Evolutionary conservation across 2,888 invertebrate genomes (phyloP).

Genomic region (Watsonalla cultraria): DNA sequence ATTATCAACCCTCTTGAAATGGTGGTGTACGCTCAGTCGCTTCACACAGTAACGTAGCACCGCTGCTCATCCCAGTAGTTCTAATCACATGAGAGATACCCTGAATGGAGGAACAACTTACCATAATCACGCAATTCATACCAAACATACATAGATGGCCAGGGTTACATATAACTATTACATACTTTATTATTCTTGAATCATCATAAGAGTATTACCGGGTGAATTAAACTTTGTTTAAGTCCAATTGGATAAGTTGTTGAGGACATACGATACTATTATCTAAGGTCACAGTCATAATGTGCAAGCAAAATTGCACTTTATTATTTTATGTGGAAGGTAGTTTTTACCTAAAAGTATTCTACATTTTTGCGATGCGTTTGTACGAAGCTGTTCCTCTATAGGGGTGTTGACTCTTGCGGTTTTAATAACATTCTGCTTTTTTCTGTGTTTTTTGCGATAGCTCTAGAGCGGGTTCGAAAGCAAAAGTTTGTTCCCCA

Average conservation of each 20-base stretch:
- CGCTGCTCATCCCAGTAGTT: constrained; percentile 24
- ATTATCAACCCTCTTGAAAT: constrained; percentile 78
- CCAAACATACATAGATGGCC: too few relatives aligned
- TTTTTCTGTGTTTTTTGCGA: constrained; percentile 73
- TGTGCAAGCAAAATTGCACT: too few relatives aligned
- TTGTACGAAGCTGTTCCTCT: neutral
- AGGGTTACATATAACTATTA: too few relatives aligned
- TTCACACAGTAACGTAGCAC: constrained; percentile 37
- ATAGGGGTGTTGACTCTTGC: neutral
- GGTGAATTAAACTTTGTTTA: too few relatives aligned
- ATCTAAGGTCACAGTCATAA: too few relatives aligned
- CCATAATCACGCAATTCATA: too few relatives aligned
- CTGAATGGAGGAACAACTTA: neutral
- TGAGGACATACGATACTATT: too few relatives aligned
- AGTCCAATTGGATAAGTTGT: too few relatives aligned
- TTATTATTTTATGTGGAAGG: too few relatives aligned
- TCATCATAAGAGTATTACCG: too few relatives aligned
- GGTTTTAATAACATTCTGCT: constrained; percentile 44
- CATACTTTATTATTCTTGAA: too few relatives aligned
- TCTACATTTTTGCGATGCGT: neutral
- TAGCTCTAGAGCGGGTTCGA: constrained; percentile 79
- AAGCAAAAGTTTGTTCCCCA: constrained; percentile 84
- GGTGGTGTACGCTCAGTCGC: constrained; percentile 45
- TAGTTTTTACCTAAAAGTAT: too few relatives aligned
- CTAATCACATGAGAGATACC: neutral